A percentile compares a stretch with the other conserved stretches of the same genome.
Conservation (phyloP, 2,888 invertebrate genomes). For the Drosophila macrospina region DNA sequence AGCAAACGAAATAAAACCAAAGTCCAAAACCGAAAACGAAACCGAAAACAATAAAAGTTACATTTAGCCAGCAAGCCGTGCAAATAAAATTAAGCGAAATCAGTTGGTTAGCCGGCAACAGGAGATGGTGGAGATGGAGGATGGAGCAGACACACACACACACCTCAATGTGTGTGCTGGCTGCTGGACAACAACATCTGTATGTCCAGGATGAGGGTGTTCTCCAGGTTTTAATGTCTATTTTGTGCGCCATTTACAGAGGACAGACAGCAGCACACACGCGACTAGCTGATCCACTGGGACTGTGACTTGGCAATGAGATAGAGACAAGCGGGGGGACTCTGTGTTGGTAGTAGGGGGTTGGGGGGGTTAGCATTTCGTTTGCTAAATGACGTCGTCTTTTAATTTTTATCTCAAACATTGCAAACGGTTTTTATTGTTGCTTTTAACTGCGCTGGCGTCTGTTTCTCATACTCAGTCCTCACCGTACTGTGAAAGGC, state of each 20-base stretch:
- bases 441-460: conserved; percentile 76
- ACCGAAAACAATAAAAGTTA: conserved; percentile 80
- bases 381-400: conserved; percentile 81
- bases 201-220: conserved; percentile 20
- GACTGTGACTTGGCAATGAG: conserved; percentile 22
- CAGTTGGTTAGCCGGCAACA: conserved; percentile 46
- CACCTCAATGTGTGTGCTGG: conserved; percentile 55
- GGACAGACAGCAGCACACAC: conserved; percentile 60
- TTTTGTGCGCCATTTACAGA: conserved; percentile 82
- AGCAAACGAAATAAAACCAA: conserved; percentile 63
- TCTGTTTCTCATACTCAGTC: conserved; percentile 62
- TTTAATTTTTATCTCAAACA: conserved; percentile 84
- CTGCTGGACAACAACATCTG: conserved; percentile 47
- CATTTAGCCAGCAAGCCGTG: conserved; percentile 66
- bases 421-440: conserved; percentile 81
- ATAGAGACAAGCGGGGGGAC: too few relatives aligned
- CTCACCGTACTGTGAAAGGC: conserved; percentile 24
- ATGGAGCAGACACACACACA: neutral
- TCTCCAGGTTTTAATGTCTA: conserved; percentile 71
- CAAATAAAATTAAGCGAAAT: conserved; percentile 80
- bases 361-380: conserved; percentile 47
- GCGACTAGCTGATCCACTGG: conserved; percentile 48
- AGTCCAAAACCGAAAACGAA: conserved; percentile 79
- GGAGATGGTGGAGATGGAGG: neutral
- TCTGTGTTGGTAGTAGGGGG: neutral